A percentile compares a stretch with the other conserved stretches of the same genome.
These are phyloP conservation scores for Drosophila watanabei DNA, from an alignment of 1,140 invertebrate genomes.

Conservation along the genomic window DNA sequence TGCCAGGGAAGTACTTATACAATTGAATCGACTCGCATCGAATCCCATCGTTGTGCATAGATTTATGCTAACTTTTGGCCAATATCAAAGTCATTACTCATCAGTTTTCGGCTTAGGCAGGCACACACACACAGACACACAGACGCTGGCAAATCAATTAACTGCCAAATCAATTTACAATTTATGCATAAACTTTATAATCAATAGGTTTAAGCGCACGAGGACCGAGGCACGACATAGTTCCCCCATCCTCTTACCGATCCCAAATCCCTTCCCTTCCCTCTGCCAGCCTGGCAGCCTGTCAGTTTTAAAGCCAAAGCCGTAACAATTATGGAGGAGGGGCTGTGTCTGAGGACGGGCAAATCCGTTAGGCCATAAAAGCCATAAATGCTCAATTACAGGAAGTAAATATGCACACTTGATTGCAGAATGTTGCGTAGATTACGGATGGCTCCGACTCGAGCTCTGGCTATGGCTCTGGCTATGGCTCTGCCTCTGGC, in stretches of 20 bases:
- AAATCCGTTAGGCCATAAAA: constrained; percentile 84
- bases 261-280: neutral
- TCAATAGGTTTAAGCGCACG: constrained; percentile 69
- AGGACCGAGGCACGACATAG: constrained; percentile 10
- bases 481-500: constrained; percentile 9
- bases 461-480: neutral
- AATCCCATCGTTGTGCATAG: constrained; percentile 27
- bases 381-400: constrained; percentile 84
- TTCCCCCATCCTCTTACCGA: neutral
- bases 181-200: constrained; percentile 84
- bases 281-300: neutral
- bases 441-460: constrained; percentile 37
- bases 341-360: constrained; percentile 12
- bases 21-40: constrained; percentile 26
- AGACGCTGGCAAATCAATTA: constrained; percentile 73
- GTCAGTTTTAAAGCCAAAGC: constrained; percentile 67
- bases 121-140: neutral
- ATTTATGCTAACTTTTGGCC: constrained; percentile 42
- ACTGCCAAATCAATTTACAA: constrained; percentile 81
- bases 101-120: constrained; percentile 38
- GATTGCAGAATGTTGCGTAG: constrained; percentile 82
- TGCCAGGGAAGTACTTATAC: constrained; percentile 40
- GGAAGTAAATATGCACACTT: constrained; percentile 83
- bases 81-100: constrained; percentile 53
- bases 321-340: constrained; percentile 71